Evolutionary conservation across 2,888 invertebrate species (phyloP), one percentile per base, ranked within the genome.

Genomic region (Polymixis lichenea): DNA sequence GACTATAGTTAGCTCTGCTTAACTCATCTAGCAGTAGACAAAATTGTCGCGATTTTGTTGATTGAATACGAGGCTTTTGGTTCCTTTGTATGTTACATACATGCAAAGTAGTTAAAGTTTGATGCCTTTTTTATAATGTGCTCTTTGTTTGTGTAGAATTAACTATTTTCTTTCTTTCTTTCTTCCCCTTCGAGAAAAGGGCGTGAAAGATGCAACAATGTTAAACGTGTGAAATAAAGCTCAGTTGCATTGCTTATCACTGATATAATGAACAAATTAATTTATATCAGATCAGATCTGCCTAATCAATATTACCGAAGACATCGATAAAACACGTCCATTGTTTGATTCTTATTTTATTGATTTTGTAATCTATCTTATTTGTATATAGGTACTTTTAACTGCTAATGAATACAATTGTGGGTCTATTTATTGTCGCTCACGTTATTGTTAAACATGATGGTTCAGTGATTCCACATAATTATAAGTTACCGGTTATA

Each of bases 311-410:
- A 25, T 38, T 25, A 53, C 56, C 19, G 17, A 55, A 49, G 15
- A 60, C 11, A 38, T 75, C 19, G 75, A 75, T 65, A 49, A 17
- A 66, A n/a, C 82, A 78, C 53, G 58, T 65, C n/a, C 25, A 43
- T 25, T 53, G 17, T 78, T 0, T 53, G 3, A 58, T 28, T 5
- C 3, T 49, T 46, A n/a, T 32, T 76, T 55, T 55, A 66, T 76
- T 76, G 43, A 46, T 66, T 66, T 58, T 32, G 19, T 51, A 19
- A 56, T 58, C 22, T 46, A 17, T 46, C 32, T 46, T 46, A 46
- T 38, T 38, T 17, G n/a, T n/a, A 28, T 17, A 4, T 17, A 38
- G 19, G 5, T 25, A 13, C 13, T 28, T 72, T 53, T 65, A 28
- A 28, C 2, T 17, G 13, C 3, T 11, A 43, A 58, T 38, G 0